These are phyloP conservation scores for Cyphomyrus plagiostoma DNA, from an alignment of 2,113 vertebrate genomes.

Conservation along the genomic window DNA sequence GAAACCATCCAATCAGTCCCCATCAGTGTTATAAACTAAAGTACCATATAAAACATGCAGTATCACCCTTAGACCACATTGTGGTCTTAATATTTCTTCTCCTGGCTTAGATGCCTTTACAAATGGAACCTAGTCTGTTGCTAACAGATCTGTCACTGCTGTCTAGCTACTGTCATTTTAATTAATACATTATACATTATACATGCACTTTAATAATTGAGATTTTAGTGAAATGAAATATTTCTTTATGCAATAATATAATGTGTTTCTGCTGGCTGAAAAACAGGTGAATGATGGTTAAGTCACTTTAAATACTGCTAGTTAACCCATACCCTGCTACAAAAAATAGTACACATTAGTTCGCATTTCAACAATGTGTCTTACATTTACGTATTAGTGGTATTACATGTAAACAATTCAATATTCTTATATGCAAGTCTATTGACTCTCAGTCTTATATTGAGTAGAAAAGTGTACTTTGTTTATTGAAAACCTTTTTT, in stretches of 20 bases:
- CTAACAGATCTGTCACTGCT: background rate
- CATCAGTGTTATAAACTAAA: background rate
- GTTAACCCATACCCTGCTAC: background rate
- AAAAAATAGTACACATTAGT: background rate
- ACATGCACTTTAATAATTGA: background rate
- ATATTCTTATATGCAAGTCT: background rate
- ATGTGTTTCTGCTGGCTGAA: background rate
- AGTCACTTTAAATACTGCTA: background rate
- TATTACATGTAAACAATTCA: background rate
- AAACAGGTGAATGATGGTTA: background rate
- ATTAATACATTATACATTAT: background rate
- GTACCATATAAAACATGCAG: background rate
- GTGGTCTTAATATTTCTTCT: background rate
- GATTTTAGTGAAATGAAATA: background rate
- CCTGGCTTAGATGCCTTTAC: background rate
- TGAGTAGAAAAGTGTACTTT: background rate
- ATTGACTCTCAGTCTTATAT: background rate
- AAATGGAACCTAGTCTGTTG: background rate
- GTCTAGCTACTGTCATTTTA: background rate
- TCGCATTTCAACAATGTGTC: background rate
- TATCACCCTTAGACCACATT: background rate
- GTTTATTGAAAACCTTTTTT: background rate
- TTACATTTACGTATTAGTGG: background rate
- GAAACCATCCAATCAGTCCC: background rate
- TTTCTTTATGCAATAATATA: background rate